phyloP scores from a whole-genome alignment of 2,113 vertebrate species.

The Neolamprologus longior region DNA sequence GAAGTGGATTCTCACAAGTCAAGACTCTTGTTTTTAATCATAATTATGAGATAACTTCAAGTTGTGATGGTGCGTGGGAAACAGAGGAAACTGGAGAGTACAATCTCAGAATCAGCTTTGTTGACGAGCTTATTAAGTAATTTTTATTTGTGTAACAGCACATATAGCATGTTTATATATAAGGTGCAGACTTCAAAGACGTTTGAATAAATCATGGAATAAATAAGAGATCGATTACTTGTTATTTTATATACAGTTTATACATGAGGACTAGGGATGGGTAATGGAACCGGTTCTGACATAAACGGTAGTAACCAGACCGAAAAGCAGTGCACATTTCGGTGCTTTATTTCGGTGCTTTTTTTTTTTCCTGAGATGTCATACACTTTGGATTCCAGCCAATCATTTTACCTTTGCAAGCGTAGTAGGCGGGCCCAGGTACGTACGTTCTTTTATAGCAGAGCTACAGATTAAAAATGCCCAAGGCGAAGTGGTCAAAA shows the following conservation, averaged over 20 bases:
- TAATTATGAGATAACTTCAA: not conserved
- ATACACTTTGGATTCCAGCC: no score
- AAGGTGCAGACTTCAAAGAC: not conserved
- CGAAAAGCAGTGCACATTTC: no score
- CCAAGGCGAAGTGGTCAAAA: no score
- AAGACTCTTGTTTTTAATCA: not conserved
- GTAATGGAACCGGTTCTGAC: no score
- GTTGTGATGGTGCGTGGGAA: not conserved
- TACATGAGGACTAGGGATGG: not conserved
- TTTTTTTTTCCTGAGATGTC: no score
- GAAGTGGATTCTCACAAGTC: not conserved
- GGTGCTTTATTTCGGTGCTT: no score
- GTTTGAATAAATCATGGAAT: not conserved
- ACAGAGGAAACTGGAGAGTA: not conserved
- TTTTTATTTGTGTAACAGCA: no score
- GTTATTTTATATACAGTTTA: not conserved
- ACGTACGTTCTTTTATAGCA: no score
- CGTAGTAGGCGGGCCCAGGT: no score
- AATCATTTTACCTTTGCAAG: no score
- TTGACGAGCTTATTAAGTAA: not conserved
- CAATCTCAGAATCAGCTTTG: not conserved
- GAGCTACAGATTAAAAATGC: no score
- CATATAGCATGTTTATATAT: not conserved
- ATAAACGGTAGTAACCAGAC: no score
- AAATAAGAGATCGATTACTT: not conserved